Evolutionary conservation across 2,888 invertebrate species (phyloP).

Genomic region (Tryphoninae sp.): DNA sequence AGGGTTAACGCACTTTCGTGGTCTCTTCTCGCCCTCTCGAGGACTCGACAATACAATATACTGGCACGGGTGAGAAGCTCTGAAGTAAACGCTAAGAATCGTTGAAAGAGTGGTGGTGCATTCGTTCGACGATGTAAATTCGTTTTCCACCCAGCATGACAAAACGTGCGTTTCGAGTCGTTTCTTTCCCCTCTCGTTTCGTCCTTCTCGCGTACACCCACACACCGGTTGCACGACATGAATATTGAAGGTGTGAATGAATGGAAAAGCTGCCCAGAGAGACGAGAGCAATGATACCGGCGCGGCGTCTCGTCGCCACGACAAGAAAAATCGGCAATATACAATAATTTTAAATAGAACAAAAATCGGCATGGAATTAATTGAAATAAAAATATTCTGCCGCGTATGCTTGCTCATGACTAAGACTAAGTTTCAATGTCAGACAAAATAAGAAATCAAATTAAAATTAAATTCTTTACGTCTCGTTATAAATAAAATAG

Average conservation of each 20-base stretch:
- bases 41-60: slow-evolving; percentile 40
- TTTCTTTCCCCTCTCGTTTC: not conserved
- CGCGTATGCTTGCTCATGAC: no score
- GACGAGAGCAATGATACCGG: not conserved
- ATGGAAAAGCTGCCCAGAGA: not conserved
- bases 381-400: not conserved
- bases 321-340: not conserved
- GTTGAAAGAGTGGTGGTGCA: not conserved
- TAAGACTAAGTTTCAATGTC: no score
- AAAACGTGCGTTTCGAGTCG: slow-evolving; percentile 14
- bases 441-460: no score
- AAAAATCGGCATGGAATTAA: not conserved
- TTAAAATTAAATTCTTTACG: no score
- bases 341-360: not conserved
- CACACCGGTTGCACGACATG: not conserved
- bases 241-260: slow-evolving; percentile 4
- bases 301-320: not conserved
- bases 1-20: slow-evolving; percentile 35
- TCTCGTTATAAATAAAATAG: no score
- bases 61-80: slow-evolving; percentile 16
- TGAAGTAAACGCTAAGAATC: slow-evolving; percentile 14
- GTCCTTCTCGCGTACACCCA: not conserved
- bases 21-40: slow-evolving; percentile 13
- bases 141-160: slow-evolving; percentile 20
- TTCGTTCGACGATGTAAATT: slow-evolving; percentile 31